A percentile compares a stretch with the other conserved stretches of the same genome.
Evolutionary conservation across 2,113 vertebrate species (phyloP).

Genomic region (Aplodontia rufa): DNA sequence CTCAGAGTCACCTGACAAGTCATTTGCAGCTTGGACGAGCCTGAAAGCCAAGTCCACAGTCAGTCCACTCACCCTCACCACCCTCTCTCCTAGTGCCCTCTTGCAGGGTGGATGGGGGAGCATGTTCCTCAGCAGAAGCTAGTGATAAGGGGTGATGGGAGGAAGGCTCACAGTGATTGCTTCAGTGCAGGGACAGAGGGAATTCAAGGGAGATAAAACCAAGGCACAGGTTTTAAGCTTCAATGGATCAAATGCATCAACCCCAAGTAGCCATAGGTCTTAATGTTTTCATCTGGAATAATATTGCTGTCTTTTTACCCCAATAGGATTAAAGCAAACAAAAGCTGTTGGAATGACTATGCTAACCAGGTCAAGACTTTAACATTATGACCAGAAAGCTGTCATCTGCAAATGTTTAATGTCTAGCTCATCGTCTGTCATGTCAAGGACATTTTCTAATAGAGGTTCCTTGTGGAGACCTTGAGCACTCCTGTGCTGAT

Average conservation of each 20-base stretch:
- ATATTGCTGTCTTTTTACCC: neutral
- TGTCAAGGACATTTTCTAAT: neutral
- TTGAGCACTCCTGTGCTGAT: neutral
- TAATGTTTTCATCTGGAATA: neutral
- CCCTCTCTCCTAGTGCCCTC: neutral
- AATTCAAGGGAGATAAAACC: neutral
- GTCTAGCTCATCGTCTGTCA: neutral
- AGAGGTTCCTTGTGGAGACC: neutral
- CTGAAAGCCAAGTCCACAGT: neutral
- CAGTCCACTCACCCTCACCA: accelerated
- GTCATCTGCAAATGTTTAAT: neutral
- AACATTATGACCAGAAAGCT: neutral
- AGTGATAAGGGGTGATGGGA: neutral
- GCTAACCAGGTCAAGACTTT: neutral
- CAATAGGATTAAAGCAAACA: neutral
- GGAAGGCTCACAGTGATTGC: neutral
- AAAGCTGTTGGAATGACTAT: neutral
- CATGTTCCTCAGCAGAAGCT: neutral
- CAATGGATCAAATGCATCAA: neutral
- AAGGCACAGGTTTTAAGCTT: neutral
- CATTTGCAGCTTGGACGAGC: neutral
- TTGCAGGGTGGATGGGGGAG: neutral
- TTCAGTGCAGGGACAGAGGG: neutral
- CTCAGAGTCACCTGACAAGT: neutral
- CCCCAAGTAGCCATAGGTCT: neutral